These are phyloP conservation scores for Eilema sororculum DNA, from an alignment of 2,888 invertebrate genomes.

Conservation along the genomic window DNA sequence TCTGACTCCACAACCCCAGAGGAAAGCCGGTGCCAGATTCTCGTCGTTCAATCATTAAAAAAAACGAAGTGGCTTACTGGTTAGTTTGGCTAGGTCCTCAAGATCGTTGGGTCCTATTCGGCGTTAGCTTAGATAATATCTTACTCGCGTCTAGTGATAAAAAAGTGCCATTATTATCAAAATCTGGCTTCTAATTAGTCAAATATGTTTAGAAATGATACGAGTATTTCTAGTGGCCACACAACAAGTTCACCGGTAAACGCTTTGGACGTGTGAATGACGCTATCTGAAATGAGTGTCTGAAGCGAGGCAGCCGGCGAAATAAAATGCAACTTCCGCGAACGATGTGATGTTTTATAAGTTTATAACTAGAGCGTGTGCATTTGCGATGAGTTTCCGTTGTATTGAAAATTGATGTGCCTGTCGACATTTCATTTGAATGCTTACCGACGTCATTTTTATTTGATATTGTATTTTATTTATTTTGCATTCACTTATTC, in stretches of 20 bases:
- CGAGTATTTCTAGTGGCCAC: slow-evolving; percentile 14
- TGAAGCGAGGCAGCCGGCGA: slow-evolving; percentile 39
- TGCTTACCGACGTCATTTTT: neutral
- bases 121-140: too few relatives aligned
- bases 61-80: too few relatives aligned
- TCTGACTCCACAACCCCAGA: too few relatives aligned
- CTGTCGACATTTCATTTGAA: neutral
- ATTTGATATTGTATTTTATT: neutral
- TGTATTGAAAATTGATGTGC: neutral
- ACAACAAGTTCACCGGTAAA: slow-evolving; percentile 45
- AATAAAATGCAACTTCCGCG: slow-evolving; percentile 55
- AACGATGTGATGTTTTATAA: slow-evolving; percentile 28
- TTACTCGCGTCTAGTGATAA: too few relatives aligned
- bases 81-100: too few relatives aligned
- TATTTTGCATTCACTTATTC: neutral
- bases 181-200: too few relatives aligned
- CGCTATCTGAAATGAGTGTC: slow-evolving; percentile 71
- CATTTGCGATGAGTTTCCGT: slow-evolving; percentile 23
- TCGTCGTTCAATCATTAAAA: too few relatives aligned
- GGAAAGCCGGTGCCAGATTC: too few relatives aligned
- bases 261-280: slow-evolving; percentile 62
- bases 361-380: slow-evolving; percentile 27
- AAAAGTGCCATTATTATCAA: neutral
- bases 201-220: neutral
- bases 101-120: too few relatives aligned